Percentiles rank a stretch among this genome's conserved stretches.
Conservation (phyloP, 2,113 vertebrate genomes). For the Zosterops hypoxanthus region DNA sequence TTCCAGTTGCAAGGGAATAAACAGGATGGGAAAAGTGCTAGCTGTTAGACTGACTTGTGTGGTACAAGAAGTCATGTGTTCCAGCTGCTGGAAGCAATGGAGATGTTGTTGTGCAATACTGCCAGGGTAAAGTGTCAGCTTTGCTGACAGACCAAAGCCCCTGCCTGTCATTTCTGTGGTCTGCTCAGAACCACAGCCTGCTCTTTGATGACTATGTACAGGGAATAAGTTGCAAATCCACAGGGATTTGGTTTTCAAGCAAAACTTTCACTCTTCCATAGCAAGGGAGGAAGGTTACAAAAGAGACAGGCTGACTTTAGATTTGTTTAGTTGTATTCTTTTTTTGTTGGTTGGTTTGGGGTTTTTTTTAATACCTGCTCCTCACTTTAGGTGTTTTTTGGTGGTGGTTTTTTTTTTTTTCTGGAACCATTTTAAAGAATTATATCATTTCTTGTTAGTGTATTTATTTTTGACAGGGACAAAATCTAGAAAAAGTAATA, state of each 20-base stretch:
- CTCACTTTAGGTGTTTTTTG: neutral
- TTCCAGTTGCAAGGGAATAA: neutral
- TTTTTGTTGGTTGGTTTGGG: neutral
- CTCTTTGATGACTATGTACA: neutral
- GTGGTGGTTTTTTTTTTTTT: neutral
- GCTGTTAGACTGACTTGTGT: neutral
- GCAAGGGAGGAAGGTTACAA: neutral
- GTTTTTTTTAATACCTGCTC: neutral
- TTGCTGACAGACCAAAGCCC: neutral
- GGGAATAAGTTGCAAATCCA: neutral
- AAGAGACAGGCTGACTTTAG: neutral
- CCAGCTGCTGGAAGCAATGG: neutral
- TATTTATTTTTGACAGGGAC: neutral
- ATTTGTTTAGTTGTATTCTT: neutral
- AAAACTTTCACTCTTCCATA: neutral
- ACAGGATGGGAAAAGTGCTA: neutral
- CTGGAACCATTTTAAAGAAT: neutral
- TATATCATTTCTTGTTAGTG: neutral
- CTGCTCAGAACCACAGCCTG: neutral
- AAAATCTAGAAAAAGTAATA: neutral
- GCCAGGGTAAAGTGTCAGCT: neutral
- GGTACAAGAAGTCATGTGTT: neutral
- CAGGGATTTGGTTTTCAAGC: neutral
- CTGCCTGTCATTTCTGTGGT: neutral
- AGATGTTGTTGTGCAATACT: neutral